Conservation (phyloP, 2,888 invertebrate species). For the Microctonus hyperodae region DNA sequence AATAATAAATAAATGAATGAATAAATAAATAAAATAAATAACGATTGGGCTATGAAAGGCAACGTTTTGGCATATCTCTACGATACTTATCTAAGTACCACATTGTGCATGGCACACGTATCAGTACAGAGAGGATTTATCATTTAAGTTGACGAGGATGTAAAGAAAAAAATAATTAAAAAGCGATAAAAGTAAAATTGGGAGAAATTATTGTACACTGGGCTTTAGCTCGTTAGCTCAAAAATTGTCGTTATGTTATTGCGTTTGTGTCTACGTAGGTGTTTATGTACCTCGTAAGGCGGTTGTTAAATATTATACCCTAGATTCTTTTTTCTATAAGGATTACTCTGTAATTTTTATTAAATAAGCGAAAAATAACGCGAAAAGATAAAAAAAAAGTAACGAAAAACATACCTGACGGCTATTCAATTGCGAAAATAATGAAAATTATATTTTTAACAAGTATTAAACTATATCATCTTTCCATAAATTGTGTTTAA, state of each 20-base stretch:
- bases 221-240: conserved; percentile 40
- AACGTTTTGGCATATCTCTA: conserved; percentile 46
- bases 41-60: conserved; percentile 30
- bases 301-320: conserved; percentile 6
- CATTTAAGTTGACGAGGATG: background rate
- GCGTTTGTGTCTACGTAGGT: conserved; percentile 24
- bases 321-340: background rate
- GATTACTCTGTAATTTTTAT: conserved; percentile 6
- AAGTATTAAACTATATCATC: conserved; percentile 55
- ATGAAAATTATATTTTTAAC: conserved; percentile 60
- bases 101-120: conserved; percentile 2
- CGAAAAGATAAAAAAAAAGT: conserved; percentile 22
- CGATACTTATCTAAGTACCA: conserved; percentile 39
- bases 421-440: conserved; percentile 40
- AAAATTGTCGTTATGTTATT: conserved; percentile 40
- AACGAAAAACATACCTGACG: conserved; percentile 30
- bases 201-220: conserved; percentile 28
- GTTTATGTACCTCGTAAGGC: background rate
- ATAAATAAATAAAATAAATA: background rate
- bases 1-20: background rate
- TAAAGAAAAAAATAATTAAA: background rate
- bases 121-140: background rate
- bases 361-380: background rate
- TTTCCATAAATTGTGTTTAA: conserved; percentile 41
- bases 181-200: conserved; percentile 30